These are phyloP conservation scores for Malaclemys terrapin DNA, from an alignment of 2,113 vertebrate species.

Conservation along the genomic window DNA sequence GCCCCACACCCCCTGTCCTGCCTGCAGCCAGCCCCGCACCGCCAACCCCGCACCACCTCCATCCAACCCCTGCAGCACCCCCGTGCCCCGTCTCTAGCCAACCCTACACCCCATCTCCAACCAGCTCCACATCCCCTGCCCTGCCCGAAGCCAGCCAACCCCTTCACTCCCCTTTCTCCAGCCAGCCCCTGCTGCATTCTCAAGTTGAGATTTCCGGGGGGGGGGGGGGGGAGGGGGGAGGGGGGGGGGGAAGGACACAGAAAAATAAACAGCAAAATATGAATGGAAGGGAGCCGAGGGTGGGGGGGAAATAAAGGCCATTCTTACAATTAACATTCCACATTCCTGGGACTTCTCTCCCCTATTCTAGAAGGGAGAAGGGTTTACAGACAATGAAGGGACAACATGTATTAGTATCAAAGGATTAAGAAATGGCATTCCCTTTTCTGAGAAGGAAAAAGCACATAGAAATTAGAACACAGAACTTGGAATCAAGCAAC, in stretches of 20 bases:
- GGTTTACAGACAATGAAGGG: neutral
- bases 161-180: too few relatives aligned
- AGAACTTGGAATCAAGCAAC: neutral
- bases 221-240: too few relatives aligned
- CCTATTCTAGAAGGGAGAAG: neutral
- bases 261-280: neutral
- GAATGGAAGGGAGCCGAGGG: neutral
- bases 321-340: neutral
- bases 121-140: too few relatives aligned
- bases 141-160: too few relatives aligned
- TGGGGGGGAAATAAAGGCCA: rapidly evolving
- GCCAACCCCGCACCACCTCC: too few relatives aligned
- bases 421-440: neutral
- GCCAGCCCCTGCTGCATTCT: neutral
- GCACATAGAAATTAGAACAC: neutral
- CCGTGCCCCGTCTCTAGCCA: too few relatives aligned
- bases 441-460: neutral
- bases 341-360: neutral
- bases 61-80: too few relatives aligned
- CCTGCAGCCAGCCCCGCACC: too few relatives aligned
- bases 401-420: neutral
- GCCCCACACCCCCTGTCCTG: too few relatives aligned
- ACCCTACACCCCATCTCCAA: too few relatives aligned
- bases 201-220: neutral
- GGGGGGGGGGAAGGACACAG: too few relatives aligned